Base-by-base conservation (phyloP, 2,797 vertebrate genomes). In the Artibeus jamaicensis region DNA sequence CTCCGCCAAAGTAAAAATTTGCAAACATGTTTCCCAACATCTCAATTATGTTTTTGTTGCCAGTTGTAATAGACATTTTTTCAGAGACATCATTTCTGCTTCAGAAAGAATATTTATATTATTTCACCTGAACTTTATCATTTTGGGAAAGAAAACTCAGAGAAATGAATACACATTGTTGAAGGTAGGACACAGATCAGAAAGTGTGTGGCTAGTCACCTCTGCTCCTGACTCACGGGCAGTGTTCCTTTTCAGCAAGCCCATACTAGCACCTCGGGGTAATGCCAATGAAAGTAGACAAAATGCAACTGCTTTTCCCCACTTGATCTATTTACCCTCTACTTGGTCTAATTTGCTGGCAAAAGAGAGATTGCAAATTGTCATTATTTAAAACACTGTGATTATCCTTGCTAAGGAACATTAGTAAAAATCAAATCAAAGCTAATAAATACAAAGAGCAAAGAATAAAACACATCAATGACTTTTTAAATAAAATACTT, bases 401-500 rank as follows among this genome's bases (percentile, higher is more conserved):
- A 57, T 77, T 85, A 78, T 62, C 22, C n/a, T 74, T 78, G 18
- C 8, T 65, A 67, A 91, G 10, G 57, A 32, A 5, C 21, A 44
- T 92, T 62, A 65, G 11, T 86, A 37, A 44, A 94, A 92, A 78
- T 50, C 3, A 70, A 6, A 39, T 59, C n/a, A 94, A 95, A 84
- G 48, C 11, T 12, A 89, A 78, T 65, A 68, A n/a, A 48, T 11
- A 81, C 12, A 67, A 93, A 79, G 18, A 86, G 4, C 26, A 67
- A 89, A 91, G 9, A 65, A 29, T 24, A 78, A 74, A 86, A 48
- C 14, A 68, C 9, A 70, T 42, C 34, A 62, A n/a, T 48, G 22
- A 24, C 15, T 83, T 78, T 48, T 91, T 67, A 78, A 50, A 78
- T 83, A 90, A 95, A 90, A 86, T 44, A 39, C 11, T 89, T 89